Evolutionary conservation across 2,797 vertebrate genomes (phyloP).

Genomic region (Nyctalus aviator): DNA sequence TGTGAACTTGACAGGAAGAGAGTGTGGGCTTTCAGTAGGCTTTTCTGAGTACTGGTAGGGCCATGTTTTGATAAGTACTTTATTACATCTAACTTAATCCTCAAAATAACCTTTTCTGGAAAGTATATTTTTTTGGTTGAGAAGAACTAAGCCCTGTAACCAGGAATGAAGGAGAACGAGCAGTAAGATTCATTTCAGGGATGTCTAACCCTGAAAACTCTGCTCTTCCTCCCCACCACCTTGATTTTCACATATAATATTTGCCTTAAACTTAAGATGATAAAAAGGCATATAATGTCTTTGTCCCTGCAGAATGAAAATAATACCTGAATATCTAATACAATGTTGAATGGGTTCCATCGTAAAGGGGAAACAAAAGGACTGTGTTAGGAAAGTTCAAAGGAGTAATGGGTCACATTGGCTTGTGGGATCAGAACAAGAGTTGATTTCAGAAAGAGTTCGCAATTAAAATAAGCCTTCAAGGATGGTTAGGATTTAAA

Average conservation of each 20-base stretch:
- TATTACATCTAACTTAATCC: not conserved
- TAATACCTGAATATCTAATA: not conserved
- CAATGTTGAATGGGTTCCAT: not conserved
- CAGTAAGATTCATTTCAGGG: not conserved
- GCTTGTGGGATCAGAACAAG: slow-evolving; percentile 8
- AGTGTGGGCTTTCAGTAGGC: not conserved
- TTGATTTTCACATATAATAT: not conserved
- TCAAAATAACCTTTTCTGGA: not conserved
- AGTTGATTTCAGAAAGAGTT: not conserved
- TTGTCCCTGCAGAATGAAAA: not conserved
- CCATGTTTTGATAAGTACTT: not conserved
- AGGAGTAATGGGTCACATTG: not conserved
- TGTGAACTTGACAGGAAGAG: not conserved
- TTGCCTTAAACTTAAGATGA: not conserved
- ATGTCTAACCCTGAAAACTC: not conserved
- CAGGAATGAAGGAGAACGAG: not conserved
- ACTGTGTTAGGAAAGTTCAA: slow-evolving; percentile 2
- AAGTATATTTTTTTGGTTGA: slow-evolving; percentile 26
- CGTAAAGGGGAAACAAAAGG: not conserved
- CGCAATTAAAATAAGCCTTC: not conserved
- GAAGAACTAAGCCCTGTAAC: not conserved
- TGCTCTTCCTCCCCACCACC: not conserved
- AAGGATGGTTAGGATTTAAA: not conserved
- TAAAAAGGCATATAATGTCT: not conserved
- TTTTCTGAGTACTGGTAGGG: not conserved